Evolutionary conservation across 2,113 vertebrate species (phyloP).

Genomic region (Aix galericulata): DNA sequence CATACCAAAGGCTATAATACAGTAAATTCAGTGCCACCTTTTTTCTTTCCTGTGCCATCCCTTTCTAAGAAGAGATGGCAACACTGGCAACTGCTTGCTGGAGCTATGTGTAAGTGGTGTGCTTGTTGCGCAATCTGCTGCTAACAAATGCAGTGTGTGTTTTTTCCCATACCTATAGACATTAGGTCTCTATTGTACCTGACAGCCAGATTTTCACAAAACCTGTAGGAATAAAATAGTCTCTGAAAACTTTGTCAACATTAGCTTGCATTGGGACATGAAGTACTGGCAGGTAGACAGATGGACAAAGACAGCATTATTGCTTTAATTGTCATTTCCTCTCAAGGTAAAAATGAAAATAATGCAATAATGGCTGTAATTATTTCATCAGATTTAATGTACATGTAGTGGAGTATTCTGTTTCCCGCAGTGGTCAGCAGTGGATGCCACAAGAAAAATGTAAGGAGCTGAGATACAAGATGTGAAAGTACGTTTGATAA

Average conservation of each 20-base stretch:
- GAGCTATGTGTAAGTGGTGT: rapidly evolving
- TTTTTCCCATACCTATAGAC: rapidly evolving
- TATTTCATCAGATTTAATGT: neutral
- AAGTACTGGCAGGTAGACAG: neutral
- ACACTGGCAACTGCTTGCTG: neutral
- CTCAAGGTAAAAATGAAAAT: neutral
- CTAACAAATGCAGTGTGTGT: neutral
- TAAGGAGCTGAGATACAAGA: neutral
- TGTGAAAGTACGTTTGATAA: neutral
- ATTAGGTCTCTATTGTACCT: neutral
- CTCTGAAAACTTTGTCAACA: neutral
- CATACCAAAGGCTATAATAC: neutral
- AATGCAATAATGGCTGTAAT: neutral
- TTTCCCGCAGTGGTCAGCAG: neutral
- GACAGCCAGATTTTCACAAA: neutral
- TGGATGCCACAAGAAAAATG: neutral
- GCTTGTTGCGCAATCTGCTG: neutral
- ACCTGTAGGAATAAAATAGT: neutral
- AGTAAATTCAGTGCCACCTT: neutral
- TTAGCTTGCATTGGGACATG: neutral
- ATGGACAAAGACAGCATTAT: neutral
- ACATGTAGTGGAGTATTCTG: neutral
- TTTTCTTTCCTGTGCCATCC: neutral
- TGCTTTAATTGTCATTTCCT: conserved; percentile 4
- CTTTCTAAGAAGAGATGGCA: neutral